Percentiles rank a stretch among this genome's conserved stretches.
Conservation (phyloP, 2,113 vertebrate genomes). For the Hiodon alosoides region DNA sequence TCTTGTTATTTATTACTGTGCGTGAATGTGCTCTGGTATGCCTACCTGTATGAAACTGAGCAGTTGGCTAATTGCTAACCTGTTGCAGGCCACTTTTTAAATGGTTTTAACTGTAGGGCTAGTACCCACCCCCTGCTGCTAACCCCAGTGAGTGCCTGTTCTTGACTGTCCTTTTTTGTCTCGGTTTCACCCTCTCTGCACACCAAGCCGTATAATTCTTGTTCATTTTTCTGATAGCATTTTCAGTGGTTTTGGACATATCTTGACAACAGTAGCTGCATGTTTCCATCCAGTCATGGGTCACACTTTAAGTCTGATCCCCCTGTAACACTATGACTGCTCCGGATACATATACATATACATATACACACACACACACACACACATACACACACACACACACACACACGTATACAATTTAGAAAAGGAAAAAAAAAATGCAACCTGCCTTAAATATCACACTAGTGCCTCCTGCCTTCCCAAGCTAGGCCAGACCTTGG, state of each 20-base stretch:
- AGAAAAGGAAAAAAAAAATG: background rate
- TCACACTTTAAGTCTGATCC: background rate
- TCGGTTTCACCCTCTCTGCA: too few species aligned
- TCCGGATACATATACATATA: background rate
- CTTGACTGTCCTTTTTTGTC: too few species aligned
- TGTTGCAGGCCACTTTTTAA: too few species aligned
- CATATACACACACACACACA: background rate
- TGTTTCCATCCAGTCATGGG: background rate
- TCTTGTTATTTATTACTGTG: too few species aligned
- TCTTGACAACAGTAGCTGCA: constrained; percentile 2
- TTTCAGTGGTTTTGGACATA: background rate
- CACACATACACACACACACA: background rate
- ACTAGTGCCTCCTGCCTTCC: constrained; percentile 21
- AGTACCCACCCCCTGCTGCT: too few species aligned
- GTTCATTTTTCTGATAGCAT: background rate
- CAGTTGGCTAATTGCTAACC: too few species aligned
- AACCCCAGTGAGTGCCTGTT: too few species aligned
- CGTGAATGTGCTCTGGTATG: too few species aligned
- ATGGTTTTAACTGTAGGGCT: too few species aligned
- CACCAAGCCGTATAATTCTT: background rate
- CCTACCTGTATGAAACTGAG: too few species aligned
- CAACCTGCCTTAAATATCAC: constrained; percentile 25
- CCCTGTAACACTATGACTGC: background rate
- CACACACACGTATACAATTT: background rate
- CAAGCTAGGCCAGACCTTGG: background rate